Evolutionary conservation across 2,113 vertebrate species (phyloP), one percentile per base, ranked within the genome.

Genomic region (Leucopsar rothschildi): DNA sequence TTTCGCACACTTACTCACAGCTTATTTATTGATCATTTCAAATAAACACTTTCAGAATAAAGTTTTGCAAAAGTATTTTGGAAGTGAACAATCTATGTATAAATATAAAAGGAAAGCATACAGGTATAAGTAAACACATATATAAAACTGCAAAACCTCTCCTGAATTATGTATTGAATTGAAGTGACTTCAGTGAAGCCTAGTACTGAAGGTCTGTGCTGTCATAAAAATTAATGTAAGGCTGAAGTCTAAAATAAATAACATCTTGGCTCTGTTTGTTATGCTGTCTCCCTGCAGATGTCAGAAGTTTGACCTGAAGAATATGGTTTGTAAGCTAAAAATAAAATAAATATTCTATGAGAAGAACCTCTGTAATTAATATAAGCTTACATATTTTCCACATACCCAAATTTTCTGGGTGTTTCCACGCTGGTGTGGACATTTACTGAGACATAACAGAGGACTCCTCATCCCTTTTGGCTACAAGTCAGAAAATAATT

Each of bases 311-410:
- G 35, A 82, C 23, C 40, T 60, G 37, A 59, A 56, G 12, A 76
- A 8, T 23, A 37, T 0, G 0, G 2, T 66, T 59, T 33, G 7
- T 7, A 17, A 71, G 6, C 52, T 63, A 69, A 55, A 55, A 18
- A 40, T 11, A 39, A 64, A 20, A 42, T 15, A 60, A 87, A 10
- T 20, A 5, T 45, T 57, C 29, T 28, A 0, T 11, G 13, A 56
- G 23, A 31, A 81, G 12, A 89, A 40, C 2, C 3, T 39, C 23
- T 56, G 4, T 27, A 63, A 65, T n/a, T 82, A 69, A 21, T 45
- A 40, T 5, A 7, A 84, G 8, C 5, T n/a, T 47, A n/a, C 6
- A 6, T 10, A 40, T 56, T 72, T 28, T 52, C 20, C n/a, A 28
- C 20, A 77, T 75, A 29, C 5, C 1, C 8, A 2, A 39, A 0